A percentile compares a stretch with the other conserved stretches of the same genome.
Evolutionary conservation across 1,140 invertebrate genomes (phyloP).

Genomic region (Bombus soroeensis): DNA sequence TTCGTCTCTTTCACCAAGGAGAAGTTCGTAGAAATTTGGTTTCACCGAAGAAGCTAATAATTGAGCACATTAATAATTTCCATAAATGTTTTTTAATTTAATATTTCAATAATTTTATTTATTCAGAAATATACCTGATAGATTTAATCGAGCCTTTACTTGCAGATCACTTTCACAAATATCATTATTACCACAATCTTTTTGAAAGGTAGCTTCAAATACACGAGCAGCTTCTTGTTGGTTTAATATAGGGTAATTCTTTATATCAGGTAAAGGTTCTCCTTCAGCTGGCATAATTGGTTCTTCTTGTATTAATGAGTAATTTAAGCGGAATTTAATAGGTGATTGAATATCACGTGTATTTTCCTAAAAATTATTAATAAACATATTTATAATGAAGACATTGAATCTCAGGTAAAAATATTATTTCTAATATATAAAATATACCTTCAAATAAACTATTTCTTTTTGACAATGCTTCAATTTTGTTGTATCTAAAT

Average conservation of each 20-base stretch:
- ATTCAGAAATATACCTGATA: conserved; percentile 80
- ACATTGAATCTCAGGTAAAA: not conserved
- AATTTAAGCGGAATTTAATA: conserved; percentile 93
- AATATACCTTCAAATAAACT: conserved; percentile 89
- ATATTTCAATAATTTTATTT: conserved; percentile 19
- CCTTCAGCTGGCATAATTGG: conserved; percentile 84
- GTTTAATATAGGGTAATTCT: conserved; percentile 93
- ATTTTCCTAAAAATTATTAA: conserved; percentile 84
- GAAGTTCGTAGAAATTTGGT: conserved; percentile 79
- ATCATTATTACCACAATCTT: conserved; percentile 96
- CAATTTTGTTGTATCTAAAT: conserved; percentile 82
- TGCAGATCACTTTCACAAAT: conserved; percentile 94
- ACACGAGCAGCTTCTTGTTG: conserved; percentile 91
- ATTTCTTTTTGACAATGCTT: conserved; percentile 88
- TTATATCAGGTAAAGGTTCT: conserved; percentile 87
- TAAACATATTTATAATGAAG: too few species aligned
- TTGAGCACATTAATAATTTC: conserved; percentile 25
- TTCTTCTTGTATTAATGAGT: conserved; percentile 89
- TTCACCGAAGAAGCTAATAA: conserved; percentile 71
- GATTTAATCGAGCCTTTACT: conserved; percentile 86
- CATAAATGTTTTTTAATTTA: conserved; percentile 6
- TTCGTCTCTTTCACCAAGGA: conserved; percentile 90
- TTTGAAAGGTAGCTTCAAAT: conserved; percentile 94
- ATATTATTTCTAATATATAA: not conserved
- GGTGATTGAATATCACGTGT: conserved; percentile 93